These are phyloP conservation scores for Cettia cetti DNA, from an alignment of 2,113 vertebrate genomes.

Conservation along the genomic window DNA sequence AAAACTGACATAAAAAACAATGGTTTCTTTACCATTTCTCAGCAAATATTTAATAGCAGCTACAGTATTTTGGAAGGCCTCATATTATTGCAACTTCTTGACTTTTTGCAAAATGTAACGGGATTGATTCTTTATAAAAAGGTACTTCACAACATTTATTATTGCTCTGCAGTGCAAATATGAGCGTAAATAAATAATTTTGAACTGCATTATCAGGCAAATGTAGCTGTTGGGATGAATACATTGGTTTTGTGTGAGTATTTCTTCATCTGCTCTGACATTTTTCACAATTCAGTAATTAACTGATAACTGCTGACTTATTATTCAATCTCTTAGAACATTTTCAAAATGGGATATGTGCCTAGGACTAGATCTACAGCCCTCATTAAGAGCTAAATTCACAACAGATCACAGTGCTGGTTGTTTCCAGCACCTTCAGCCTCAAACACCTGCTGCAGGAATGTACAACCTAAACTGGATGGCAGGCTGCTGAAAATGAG, in stretches of 20 bases:
- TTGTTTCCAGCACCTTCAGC: not conserved
- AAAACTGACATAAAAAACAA: slow-evolving; percentile 42
- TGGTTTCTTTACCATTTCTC: not conserved
- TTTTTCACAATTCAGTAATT: slow-evolving; percentile 29
- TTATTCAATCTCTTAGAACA: slow-evolving; percentile 1
- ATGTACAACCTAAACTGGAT: not conserved
- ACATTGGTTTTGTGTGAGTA: not conserved
- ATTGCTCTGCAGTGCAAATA: slow-evolving; percentile 17
- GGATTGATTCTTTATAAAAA: slow-evolving; percentile 4
- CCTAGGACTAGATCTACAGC: not conserved
- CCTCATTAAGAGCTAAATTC: not conserved
- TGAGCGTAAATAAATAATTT: slow-evolving; percentile 44
- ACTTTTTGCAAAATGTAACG: slow-evolving; percentile 14
- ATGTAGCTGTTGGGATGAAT: slow-evolving; percentile 36
- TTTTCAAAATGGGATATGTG: not conserved
- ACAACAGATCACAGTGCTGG: not conserved
- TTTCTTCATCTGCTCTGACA: slow-evolving; percentile 15
- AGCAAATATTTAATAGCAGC: slow-evolving; percentile 15
- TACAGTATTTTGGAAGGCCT: not conserved
- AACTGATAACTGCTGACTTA: slow-evolving; percentile 24
- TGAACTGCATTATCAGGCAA: slow-evolving; percentile 36
- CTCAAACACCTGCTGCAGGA: not conserved
- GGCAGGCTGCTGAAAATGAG: not conserved
- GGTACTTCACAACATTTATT: not conserved
- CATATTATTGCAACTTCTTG: not conserved